A percentile compares a stretch with the other conserved stretches of the same genome.
Conservation (phyloP, 1,140 invertebrate species). For the Melipona quadrifasciata region DNA sequence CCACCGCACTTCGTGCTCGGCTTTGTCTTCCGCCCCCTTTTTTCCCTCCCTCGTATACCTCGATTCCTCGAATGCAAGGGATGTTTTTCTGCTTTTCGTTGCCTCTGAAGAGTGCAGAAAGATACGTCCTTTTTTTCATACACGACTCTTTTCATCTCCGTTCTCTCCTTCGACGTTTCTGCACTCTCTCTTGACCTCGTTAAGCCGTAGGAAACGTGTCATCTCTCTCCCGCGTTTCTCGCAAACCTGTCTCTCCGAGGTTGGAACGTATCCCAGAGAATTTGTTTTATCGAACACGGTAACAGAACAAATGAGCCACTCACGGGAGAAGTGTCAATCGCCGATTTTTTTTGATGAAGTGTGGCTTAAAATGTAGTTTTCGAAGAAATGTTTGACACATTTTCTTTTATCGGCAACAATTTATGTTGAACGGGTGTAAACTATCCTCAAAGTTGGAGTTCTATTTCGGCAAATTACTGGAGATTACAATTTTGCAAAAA, state of each 20-base stretch:
- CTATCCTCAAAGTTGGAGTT: too few species aligned
- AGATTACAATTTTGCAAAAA: too few species aligned
- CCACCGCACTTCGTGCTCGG: neutral
- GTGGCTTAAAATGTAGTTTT: too few species aligned
- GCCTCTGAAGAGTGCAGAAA: neutral
- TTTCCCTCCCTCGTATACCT: too few species aligned
- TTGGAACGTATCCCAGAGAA: neutral
- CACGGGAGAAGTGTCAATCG: too few species aligned
- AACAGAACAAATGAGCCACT: neutral
- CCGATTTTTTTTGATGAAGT: too few species aligned
- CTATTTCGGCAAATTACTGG: too few species aligned
- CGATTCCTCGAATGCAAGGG: neutral
- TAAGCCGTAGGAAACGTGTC: conserved; percentile 11
- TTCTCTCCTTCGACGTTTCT: conserved; percentile 5
- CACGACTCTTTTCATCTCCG: conserved; percentile 5
- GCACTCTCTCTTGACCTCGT: conserved; percentile 32
- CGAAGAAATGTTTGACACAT: too few species aligned
- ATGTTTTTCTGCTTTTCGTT: conserved; percentile 13
- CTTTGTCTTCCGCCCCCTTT: neutral
- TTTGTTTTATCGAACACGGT: neutral
- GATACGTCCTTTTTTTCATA: neutral
- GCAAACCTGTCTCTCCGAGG: neutral
- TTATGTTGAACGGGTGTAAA: too few species aligned
- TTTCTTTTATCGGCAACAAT: too few species aligned
- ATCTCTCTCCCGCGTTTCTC: neutral